A percentile compares a stretch with the other conserved stretches of the same genome.
These are phyloP conservation scores for Gnathonemus longibarbis DNA, from an alignment of 2,113 vertebrate genomes.

Conservation along the genomic window DNA sequence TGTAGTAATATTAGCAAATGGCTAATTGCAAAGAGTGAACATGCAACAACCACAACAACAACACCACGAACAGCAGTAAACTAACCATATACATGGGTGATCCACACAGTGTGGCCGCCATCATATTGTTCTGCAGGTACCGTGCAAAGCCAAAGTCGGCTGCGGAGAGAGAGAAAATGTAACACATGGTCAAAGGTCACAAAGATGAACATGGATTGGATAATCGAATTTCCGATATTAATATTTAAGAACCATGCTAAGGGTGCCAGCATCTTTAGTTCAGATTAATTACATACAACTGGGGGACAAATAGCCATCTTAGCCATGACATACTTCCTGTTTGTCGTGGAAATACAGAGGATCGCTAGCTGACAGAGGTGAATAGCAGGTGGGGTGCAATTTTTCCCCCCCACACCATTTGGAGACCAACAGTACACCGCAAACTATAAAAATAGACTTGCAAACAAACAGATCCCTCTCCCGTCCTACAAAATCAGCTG, in stretches of 20 bases:
- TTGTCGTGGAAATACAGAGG: not conserved
- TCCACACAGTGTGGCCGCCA: constrained; percentile 91
- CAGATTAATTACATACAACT: not conserved
- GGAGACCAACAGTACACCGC: not conserved
- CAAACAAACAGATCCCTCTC: not conserved
- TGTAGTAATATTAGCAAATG: not conserved
- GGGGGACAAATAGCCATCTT: not conserved
- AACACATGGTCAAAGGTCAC: not conserved
- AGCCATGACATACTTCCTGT: not conserved
- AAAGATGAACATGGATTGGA: not conserved
- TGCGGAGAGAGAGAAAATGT: constrained; percentile 37
- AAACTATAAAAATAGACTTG: not conserved
- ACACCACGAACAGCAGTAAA: constrained; percentile 1
- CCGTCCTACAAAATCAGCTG: not conserved
- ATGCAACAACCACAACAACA: not conserved
- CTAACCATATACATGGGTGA: constrained; percentile 98
- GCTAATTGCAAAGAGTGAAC: not conserved
- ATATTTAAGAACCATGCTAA: not conserved
- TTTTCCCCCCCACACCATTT: not conserved
- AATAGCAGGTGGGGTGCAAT: not conserved
- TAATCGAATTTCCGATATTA: not conserved
- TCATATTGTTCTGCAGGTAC: constrained; percentile 87
- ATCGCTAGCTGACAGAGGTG: not conserved
- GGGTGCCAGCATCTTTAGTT: not conserved
- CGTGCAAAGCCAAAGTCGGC: constrained; percentile 96